A percentile compares a stretch with the other conserved stretches of the same genome.
Conservation (phyloP, 2,888 invertebrate species). For the Tolmerus cingulatus region DNA sequence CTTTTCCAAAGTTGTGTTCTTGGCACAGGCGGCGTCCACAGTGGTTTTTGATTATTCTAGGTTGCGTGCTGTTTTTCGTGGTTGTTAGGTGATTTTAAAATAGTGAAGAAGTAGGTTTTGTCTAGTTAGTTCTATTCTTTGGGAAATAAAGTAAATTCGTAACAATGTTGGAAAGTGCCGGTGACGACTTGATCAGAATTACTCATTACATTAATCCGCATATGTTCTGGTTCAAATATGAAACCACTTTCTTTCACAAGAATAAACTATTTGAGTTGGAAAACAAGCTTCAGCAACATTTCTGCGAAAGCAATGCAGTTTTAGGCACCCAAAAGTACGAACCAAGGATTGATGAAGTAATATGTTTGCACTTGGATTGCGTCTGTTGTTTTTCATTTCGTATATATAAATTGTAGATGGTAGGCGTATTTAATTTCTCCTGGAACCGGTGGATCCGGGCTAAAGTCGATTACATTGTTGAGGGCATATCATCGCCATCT, state of each 20-base stretch:
- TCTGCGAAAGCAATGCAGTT: neutral
- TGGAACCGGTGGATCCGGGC: slow-evolving; percentile 45
- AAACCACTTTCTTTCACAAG: slow-evolving; percentile 15
- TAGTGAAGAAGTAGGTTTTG: neutral
- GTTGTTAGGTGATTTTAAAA: neutral
- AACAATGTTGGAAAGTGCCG: slow-evolving; percentile 64
- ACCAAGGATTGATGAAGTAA: slow-evolving; percentile 23
- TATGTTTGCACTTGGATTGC: neutral
- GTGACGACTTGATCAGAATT: slow-evolving; percentile 24
- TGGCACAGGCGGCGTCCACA: neutral
- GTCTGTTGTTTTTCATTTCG: neutral
- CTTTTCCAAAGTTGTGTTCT: neutral
- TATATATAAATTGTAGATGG: neutral
- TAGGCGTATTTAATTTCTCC: slow-evolving; percentile 35
- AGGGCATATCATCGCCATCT: neutral
- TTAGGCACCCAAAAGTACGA: neutral
- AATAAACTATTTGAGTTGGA: neutral
- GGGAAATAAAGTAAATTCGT: neutral
- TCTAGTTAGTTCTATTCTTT: neutral
- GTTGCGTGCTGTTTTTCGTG: neutral
- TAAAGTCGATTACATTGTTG: slow-evolving; percentile 37
- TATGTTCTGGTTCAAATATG: slow-evolving; percentile 48
- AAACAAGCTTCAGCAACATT: slow-evolving; percentile 10
- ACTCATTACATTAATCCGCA: slow-evolving; percentile 48
- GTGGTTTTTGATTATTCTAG: neutral